Evolutionary conservation across 2,797 vertebrate genomes (phyloP).

Genomic region (Pyrocephalus nanus): DNA sequence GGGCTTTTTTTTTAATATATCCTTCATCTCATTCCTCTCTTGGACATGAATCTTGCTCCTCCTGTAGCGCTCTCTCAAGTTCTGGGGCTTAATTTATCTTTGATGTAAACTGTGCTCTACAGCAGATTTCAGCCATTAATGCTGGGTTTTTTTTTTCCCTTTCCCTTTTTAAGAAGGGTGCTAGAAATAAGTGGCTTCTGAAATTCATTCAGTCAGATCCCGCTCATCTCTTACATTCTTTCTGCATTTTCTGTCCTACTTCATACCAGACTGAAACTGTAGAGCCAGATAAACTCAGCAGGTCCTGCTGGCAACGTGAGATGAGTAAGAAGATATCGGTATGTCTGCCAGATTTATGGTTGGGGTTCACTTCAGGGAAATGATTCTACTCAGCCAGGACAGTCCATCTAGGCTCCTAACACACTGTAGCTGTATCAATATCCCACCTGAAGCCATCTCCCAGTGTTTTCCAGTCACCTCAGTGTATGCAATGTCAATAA

Average conservation of each 20-base stretch:
- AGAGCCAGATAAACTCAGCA: not conserved
- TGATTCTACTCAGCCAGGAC: not conserved
- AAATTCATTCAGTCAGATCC: not conserved
- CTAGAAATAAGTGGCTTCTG: not conserved
- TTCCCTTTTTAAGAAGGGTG: not conserved
- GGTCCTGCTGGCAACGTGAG: not conserved
- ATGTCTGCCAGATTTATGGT: slow-evolving; percentile 1
- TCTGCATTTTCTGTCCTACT: not conserved
- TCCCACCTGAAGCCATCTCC: not conserved
- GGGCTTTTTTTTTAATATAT: not conserved
- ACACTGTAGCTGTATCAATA: not conserved
- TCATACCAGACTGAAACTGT: not conserved
- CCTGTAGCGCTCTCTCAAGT: not conserved
- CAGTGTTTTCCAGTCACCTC: not conserved
- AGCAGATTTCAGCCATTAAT: not conserved
- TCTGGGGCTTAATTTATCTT: not conserved
- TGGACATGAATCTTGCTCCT: not conserved
- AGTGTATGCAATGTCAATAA: not conserved
- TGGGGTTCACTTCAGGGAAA: not conserved
- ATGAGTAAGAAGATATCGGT: slow-evolving; percentile 29
- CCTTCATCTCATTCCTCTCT: not conserved
- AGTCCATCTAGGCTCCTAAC: not conserved
- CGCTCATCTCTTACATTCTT: not conserved
- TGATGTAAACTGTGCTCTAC: not conserved
- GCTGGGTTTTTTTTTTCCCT: too few species aligned